Evolutionary conservation across 1,140 invertebrate genomes (phyloP), one percentile per base, ranked within the genome.

Genomic region (Cydia amplana): DNA sequence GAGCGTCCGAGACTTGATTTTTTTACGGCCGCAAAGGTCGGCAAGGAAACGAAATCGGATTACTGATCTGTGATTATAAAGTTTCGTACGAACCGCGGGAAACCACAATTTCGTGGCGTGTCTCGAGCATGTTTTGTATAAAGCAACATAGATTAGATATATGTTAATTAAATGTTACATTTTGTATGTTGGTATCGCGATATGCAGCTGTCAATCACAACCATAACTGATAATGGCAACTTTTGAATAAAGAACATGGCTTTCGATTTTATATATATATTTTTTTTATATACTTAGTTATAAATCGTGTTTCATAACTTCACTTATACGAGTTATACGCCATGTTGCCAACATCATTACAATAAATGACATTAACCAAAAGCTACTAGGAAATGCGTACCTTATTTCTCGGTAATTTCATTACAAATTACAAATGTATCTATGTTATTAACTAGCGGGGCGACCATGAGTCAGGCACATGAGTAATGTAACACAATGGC

Each of bases 11-110:
- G 77, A 84, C 80, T 84, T 84, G 78, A 83, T 82, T 88, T 91
- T 87, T 90, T 88, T 85, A 83, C 74, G 55, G 73, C 79, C 80
- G 79, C 87, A 90, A 89, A 86, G 86, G 81, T 75, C 73, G 78
- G 82, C 81, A 85, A 84, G 82, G 85, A 89, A 89, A 88, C 82
- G 86, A 89, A 90, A 89, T 87, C 83, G 83, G 88, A 88, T 90
- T 88, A 91, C 74, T 79, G 82, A 81, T 82, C 80, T 82, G 84
- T 77, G 82, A 88, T 89, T 85, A 87, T 76, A 83, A 90, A 91
- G 85, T 89, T 91, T 85, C 81, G 80, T 18, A 82, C 80, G 85
- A 83, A 87, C 84, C 76, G 82, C 77, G 79, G 81, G 81, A 79
- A 82, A 90, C 90, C 90, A 83, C 90, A 88, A 82, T 77, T 83